Percentiles rank a stretch among this genome's conserved stretches.
Evolutionary conservation across 2,888 invertebrate genomes (phyloP).

Genomic region (Nephrotoma guestfalica): DNA sequence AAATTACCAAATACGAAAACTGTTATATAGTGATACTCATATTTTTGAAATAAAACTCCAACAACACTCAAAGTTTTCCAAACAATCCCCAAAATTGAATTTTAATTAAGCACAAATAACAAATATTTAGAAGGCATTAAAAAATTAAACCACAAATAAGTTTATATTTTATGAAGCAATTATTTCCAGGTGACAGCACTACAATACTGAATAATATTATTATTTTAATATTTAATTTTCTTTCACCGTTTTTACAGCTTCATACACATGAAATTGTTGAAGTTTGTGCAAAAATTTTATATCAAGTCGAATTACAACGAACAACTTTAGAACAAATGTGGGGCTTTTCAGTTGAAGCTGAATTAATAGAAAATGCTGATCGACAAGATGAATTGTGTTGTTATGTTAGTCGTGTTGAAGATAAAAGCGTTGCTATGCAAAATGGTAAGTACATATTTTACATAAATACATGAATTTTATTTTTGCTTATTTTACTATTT

Average conservation of each 20-base stretch:
- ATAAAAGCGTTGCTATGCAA: slow-evolving; percentile 90
- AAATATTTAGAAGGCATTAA: too few relatives aligned
- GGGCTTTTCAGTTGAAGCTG: slow-evolving; percentile 96
- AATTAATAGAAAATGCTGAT: slow-evolving; percentile 90
- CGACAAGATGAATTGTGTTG: slow-evolving; percentile 93
- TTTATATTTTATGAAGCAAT: too few relatives aligned
- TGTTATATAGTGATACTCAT: too few relatives aligned
- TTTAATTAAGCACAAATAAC: too few relatives aligned
- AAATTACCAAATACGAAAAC: too few relatives aligned
- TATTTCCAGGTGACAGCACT: too few relatives aligned
- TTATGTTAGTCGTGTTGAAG: slow-evolving; percentile 91
- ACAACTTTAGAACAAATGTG: slow-evolving; percentile 89
- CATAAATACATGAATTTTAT: neutral
- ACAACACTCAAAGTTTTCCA: too few relatives aligned
- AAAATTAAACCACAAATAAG: too few relatives aligned
- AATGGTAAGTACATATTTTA: slow-evolving; percentile 53
- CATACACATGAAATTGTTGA: slow-evolving; percentile 91
- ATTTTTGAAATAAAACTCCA: too few relatives aligned
- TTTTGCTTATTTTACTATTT: neutral
- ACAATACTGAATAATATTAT: too few relatives aligned
- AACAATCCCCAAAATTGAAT: too few relatives aligned
- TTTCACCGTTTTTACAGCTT: slow-evolving; percentile 40
- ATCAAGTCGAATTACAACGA: slow-evolving; percentile 87
- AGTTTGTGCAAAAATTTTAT: slow-evolving; percentile 91
- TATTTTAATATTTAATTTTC: neutral